Conservation (phyloP, 2,888 invertebrate species). For the Yponomeuta evonymella region DNA sequence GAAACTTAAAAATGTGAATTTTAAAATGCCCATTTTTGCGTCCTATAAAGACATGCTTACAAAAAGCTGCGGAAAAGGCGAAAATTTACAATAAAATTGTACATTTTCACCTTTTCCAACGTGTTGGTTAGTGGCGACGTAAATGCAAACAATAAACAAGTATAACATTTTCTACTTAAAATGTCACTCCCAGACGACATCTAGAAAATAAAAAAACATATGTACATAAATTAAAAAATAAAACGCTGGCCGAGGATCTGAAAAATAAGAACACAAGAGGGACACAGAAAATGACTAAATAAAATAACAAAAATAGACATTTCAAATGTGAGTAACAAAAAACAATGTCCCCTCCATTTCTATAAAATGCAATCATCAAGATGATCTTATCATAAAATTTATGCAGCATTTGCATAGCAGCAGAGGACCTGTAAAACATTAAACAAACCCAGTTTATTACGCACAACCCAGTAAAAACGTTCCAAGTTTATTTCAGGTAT, state of each 20-base stretch:
- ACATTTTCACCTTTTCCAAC: slow-evolving; percentile 46
- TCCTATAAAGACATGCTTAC: slow-evolving; percentile 36
- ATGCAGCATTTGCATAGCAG: slow-evolving; percentile 18
- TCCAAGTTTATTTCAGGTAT: no score
- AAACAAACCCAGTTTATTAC: no score
- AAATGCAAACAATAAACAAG: slow-evolving; percentile 1
- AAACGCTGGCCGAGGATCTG: slow-evolving; percentile 20
- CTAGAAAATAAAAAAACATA: slow-evolving; percentile 9
- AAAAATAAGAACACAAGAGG: slow-evolving; percentile 22
- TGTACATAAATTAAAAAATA: neutral
- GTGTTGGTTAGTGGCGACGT: slow-evolving; percentile 50
- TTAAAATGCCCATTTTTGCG: slow-evolving; percentile 73
- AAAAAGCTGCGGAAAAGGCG: slow-evolving; percentile 34
- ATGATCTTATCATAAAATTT: neutral
- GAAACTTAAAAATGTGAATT: slow-evolving; percentile 26
- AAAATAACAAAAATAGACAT: slow-evolving; percentile 52
- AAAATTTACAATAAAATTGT: slow-evolving; percentile 40
- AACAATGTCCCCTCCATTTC: slow-evolving; percentile 61
- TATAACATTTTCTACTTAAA: slow-evolving; percentile 1
- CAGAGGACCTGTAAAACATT: slow-evolving; percentile 35
- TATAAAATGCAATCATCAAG: slow-evolving; percentile 38
- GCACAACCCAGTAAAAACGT: no score
- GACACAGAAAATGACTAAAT: slow-evolving; percentile 18
- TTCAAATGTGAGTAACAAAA: slow-evolving; percentile 37
- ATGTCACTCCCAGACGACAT: neutral